A percentile compares a stretch with the other conserved stretches of the same genome.
Evolutionary conservation across 2,113 vertebrate genomes (phyloP).

Genomic region (Corythoichthys intestinalis): DNA sequence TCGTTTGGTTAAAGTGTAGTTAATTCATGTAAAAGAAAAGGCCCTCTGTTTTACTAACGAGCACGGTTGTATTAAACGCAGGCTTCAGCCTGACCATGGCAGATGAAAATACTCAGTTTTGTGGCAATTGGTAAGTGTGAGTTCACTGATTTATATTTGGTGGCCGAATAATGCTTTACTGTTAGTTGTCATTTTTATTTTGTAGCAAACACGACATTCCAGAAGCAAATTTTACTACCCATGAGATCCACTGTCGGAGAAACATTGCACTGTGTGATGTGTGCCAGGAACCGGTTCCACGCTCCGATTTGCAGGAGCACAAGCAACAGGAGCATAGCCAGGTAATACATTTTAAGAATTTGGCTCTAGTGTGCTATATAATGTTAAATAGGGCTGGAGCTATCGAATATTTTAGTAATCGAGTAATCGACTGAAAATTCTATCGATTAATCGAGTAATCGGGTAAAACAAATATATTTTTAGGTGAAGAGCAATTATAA

Average conservation of each 20-base stretch:
- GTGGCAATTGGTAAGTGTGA: constrained; percentile 70
- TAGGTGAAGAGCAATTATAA: too few relatives aligned
- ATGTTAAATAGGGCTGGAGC: too few relatives aligned
- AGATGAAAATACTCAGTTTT: constrained; percentile 76
- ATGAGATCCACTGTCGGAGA: constrained; percentile 92
- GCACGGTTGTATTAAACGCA: constrained; percentile 8
- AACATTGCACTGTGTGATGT: constrained; percentile 84
- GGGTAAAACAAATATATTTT: too few relatives aligned
- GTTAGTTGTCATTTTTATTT: neutral
- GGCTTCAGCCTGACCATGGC: constrained; percentile 56
- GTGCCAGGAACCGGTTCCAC: constrained; percentile 88
- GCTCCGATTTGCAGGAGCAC: constrained; percentile 81
- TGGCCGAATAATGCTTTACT: neutral
- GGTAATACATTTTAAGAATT: constrained; percentile 55
- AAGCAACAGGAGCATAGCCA: constrained; percentile 82
- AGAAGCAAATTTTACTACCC: constrained; percentile 87
- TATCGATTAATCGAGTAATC: too few relatives aligned
- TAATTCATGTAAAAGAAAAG: neutral
- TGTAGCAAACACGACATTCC: constrained; percentile 88
- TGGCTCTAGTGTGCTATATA: neutral
- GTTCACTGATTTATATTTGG: neutral
- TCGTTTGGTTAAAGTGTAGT: neutral
- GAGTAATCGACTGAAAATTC: too few relatives aligned
- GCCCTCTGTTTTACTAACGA: neutral
- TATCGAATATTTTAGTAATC: too few relatives aligned